Evolutionary conservation across 2,888 invertebrate species (phyloP), one percentile per base, ranked within the genome.

Genomic region (Dynastes hyllus): DNA sequence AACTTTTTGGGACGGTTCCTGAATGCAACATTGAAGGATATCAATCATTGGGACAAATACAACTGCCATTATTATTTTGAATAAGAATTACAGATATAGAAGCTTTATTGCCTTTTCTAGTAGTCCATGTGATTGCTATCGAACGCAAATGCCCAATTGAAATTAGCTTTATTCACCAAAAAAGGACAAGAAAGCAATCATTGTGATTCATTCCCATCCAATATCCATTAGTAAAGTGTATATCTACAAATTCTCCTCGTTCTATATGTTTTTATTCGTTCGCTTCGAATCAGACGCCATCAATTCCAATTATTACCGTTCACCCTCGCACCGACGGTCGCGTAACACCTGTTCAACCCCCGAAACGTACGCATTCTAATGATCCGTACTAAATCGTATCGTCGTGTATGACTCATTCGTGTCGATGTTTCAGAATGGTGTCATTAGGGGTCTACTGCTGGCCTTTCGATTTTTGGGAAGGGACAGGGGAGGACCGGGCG

Each of bases 401-500:
- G 6, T n/a, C 53, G 53, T 32, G 55, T 55, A 53, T 70, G 70
- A 70, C 53, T 70, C 70, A 70, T 32, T 58, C 55, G 9, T 58
- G 73, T 55, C 73, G 6, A 73, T 63, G 83, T 87, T 89, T 45
- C 86, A 94, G 94, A 95, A 95, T 85, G 95, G 95, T 2, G 93
- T 94, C 6, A 94, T 95, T 81, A 92, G 95, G 78, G 95, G 95
- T 13, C 93, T 94, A 1, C 88, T 95, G 67, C 89, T 95, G 58
- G 95, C 94, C 2, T 92, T 95, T 86, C 92, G 94, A 77, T 94
- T 93, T 87, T 91, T 96, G 91, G 93, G 95, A 32, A 92, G 92
- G 83, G 95, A 95, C 87, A 92, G 93, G 83, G 95, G 95, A 16
- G 95, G 95, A 0, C 91, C 92, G 70, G 94, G 94, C 16, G 95